Evolutionary conservation across 1,140 invertebrate species (phyloP).

Genomic region (Drosophila pseudoananassae): DNA sequence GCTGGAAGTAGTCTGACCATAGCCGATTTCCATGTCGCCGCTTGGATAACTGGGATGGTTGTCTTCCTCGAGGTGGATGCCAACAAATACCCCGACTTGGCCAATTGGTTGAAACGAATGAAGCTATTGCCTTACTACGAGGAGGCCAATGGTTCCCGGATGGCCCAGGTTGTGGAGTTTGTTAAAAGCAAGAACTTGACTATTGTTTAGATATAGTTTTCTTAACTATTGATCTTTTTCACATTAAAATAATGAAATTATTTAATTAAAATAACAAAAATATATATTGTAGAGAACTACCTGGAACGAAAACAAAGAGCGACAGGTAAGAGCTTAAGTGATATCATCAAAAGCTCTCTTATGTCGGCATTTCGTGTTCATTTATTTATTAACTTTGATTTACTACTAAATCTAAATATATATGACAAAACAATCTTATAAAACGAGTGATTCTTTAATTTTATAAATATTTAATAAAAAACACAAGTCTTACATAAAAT

Average conservation of each 20-base stretch:
- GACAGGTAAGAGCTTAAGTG: not conserved
- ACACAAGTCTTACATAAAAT: too few relatives aligned
- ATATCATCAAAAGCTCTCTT: not conserved
- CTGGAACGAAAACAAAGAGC: not conserved
- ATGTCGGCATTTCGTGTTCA: not conserved
- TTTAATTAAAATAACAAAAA: too few relatives aligned
- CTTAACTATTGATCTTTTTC: too few relatives aligned
- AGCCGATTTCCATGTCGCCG: constrained; percentile 86
- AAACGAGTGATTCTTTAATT: not conserved
- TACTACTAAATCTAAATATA: too few relatives aligned
- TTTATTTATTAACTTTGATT: not conserved
- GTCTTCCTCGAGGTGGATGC: constrained; percentile 65
- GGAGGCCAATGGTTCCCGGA: constrained; percentile 69
- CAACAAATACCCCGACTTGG: constrained; percentile 65
- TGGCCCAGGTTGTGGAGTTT: constrained; percentile 63
- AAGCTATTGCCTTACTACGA: constrained; percentile 81
- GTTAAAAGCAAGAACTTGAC: constrained; percentile 40
- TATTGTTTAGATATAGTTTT: not conserved
- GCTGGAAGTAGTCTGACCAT: constrained; percentile 86
- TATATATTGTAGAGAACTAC: too few relatives aligned
- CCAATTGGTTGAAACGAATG: constrained; percentile 69
- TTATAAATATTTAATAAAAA: not conserved
- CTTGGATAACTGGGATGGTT: constrained; percentile 76
- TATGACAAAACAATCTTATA: too few relatives aligned
- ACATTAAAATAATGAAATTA: too few relatives aligned